Base-by-base conservation (phyloP, 2,888 invertebrate genomes). In the Sphaerophoria rueppellii region DNA sequence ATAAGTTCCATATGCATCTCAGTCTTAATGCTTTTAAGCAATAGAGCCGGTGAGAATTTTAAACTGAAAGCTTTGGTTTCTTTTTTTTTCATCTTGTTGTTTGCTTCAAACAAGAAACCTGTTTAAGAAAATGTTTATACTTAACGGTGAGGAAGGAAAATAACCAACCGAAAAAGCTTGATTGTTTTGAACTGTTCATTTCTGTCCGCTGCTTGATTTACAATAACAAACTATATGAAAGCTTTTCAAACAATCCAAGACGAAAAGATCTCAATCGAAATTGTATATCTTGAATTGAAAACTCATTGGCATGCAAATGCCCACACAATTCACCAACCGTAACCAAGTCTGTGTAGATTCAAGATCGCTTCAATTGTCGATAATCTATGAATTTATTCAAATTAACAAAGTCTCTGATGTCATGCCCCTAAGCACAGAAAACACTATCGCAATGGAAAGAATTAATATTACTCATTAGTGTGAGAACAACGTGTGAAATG, bases 341-440 rank as follows among this genome's bases (percentile, higher is more conserved):
- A 58, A 24, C 40, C 16, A 40, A 40, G 40, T n/a, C 37, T 58
- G 2, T 16, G 9, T 43, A 24, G 24, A 58, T 6, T 4, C 60
- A 60, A 43, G 60, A 60, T 60, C 60, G 24, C 24, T 43, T 0
- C 60, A 60, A 60, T 60, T 24, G 40, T 43, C 12, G 60, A 60
- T 60, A 14, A 3, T 6, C 7, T 50, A 57, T 58, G 16, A 16
- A 11, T 37, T 4, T 40, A 43, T 12, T 58, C 40, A 40, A 58
- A 58, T 58, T 43, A 60, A 60, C 12, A 24, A 24, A 16, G 16
- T 40, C 11, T 24, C 60, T 60, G 60, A 60, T 60, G 60, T 60
- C 60, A 60, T 60, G 60, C 60, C 16, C 40, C 24, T 6, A 40
- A 40, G 4, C 37, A 12, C 12, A 40, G 11, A 24, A 24, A 24